Evolutionary conservation across 2,113 vertebrate species (phyloP), one percentile per base, ranked within the genome.

Genomic region (Cephalopterus ornatus): DNA sequence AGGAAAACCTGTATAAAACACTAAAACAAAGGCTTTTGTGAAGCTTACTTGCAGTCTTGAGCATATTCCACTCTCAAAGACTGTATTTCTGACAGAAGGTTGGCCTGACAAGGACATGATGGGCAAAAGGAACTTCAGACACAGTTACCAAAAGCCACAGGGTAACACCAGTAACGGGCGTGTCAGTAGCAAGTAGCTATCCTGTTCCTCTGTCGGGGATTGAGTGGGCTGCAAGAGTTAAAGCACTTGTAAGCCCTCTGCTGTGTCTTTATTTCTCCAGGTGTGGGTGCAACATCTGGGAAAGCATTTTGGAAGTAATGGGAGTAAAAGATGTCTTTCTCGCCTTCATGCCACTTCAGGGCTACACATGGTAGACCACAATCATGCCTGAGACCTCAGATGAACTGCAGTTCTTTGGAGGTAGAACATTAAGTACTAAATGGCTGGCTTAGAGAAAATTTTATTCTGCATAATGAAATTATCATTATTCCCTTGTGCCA

Each of bases 401-500:
- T 95, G 96, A 96, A 97, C 97, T 95, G 87, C 63, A 93, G 82
- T 78, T 97, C 97, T 97, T 95, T 90, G 97, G 97, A 97, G 91
- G 95, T 95, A 97, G 90, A 94, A 55, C 75, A 95, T 83, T 93
- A 96, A 96, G 93, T 37, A 85, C 85, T 96, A 90, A 95, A 96
- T 58, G 78, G 86, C 50, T 91, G 83, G 79, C 93, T 96, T 63
- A 74, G 92, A 93, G 89, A 96, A 93, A 92, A 93, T 71, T 84
- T 78, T 80, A 59, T 72, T 96, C 89, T 88, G 88, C 95, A 92
- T 97, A 96, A 97, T 95, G 96, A 97, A 97, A 94, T 94, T 93
- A 97, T 96, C 96, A 96, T 91, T 95, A 97, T 96, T 97, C 95
- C 96, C 93, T 95, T 3, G 87, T 97, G 97, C 96, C 96, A 97